Base-by-base conservation (phyloP, 2,888 invertebrate genomes). In the Leptinotarsa haldemani region DNA sequence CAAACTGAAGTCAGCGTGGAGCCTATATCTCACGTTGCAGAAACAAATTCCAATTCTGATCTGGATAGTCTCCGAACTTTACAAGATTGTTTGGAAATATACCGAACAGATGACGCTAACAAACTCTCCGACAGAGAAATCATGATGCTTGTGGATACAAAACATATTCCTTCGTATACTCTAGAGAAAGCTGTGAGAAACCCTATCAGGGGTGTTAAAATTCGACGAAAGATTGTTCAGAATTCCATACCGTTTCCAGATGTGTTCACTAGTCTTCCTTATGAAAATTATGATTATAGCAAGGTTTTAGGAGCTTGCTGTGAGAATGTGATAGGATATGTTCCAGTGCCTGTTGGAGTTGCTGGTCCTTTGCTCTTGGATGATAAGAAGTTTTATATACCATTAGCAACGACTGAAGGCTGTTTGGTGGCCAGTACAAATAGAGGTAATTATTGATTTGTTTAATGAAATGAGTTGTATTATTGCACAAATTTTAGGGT, bases 401-500 rank as follows among this genome's bases (percentile, higher is more conserved):
- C 99, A 7, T 95, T 99, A 97, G 98, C 99, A 5, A 99, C 99
- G 0, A 99, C 99, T 0, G 99, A 99, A 88, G 99, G 99, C 0
- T 98, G 98, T 71, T 89, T 99, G 69, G 95, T 99, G 0, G 99
- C 99, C 1, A 97, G 97, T 48, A 97, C 98, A 0, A 98, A 98
- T 88, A 92, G 99, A 78, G 85, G 82, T 82, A 79, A n/a, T 30
- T 22, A 66, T 48, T 58, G 2, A 40, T 67, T 70, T 46, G 22
- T 64, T 58, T 18, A 69, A 15, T 4, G 22, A 13, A 50, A 50
- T 15, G 13, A 50, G n/a, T 50, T 1, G 7, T 50, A 50, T 50
- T 50, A 5, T 50, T 40, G 40, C 9, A 40, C 40, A 40, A 7
- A 40, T 40, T 30, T 9, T 9, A 30, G 7, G 9, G 30, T 30